Evolutionary conservation across 2,113 vertebrate species (phyloP).

Genomic region (Brevimyrus niger): DNA sequence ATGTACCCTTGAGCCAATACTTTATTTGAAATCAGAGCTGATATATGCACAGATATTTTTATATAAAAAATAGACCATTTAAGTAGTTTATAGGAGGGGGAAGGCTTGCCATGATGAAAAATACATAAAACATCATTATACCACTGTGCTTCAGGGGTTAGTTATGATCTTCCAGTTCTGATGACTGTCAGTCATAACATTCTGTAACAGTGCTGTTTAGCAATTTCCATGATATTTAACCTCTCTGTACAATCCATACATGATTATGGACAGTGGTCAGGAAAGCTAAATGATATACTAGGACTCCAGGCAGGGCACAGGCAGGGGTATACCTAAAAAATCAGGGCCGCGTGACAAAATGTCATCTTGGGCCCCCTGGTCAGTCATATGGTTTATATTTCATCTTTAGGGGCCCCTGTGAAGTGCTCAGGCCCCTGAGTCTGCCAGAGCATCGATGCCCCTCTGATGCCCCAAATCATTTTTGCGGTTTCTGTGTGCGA

Average conservation of each 20-base stretch:
- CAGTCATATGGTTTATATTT: background rate
- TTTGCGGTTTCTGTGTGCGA: background rate
- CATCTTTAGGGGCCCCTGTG: background rate
- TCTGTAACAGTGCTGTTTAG: background rate
- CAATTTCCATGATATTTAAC: background rate
- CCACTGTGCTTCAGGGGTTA: background rate
- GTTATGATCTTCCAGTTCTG: background rate
- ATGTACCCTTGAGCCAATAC: slow-evolving; percentile 13
- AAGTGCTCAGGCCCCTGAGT: background rate
- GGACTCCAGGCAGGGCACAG: background rate
- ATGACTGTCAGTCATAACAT: background rate
- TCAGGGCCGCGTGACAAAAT: background rate
- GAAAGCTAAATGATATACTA: background rate
- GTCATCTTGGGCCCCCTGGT: background rate
- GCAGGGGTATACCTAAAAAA: background rate
- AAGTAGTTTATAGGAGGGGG: background rate
- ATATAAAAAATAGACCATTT: slow-evolving; percentile 9
- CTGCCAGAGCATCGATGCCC: background rate
- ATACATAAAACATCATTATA: background rate
- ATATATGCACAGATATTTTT: slow-evolving; percentile 15
- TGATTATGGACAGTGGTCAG: background rate
- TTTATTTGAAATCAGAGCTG: background rate
- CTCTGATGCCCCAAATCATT: background rate
- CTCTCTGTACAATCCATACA: background rate
- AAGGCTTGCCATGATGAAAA: background rate